Conservation (phyloP, 2,797 vertebrate species). For the Petrocephalus schoutedeni region DNA sequence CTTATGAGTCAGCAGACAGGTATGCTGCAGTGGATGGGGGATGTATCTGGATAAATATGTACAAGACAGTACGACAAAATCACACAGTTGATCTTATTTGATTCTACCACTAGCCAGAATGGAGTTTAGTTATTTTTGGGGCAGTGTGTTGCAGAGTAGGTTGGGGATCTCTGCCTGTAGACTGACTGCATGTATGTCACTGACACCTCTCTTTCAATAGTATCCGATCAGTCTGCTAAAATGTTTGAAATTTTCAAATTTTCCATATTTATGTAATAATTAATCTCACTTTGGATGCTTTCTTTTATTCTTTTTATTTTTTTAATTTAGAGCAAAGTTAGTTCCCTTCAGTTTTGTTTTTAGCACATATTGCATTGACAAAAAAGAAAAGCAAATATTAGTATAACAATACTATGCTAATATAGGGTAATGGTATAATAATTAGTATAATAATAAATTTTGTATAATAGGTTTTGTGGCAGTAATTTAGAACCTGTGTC, state of each 20-base stretch:
- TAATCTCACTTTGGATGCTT: neutral
- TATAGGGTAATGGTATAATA: neutral
- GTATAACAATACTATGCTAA: neutral
- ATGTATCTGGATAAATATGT: neutral
- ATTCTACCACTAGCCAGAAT: neutral
- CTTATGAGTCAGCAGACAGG: conserved; percentile 72
- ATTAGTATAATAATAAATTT: conserved; percentile 12
- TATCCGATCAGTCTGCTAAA: neutral
- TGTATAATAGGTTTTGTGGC: neutral
- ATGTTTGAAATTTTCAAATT: neutral
- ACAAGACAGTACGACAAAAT: neutral
- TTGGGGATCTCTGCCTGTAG: neutral
- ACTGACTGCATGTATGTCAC: neutral
- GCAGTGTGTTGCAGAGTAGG: neutral
- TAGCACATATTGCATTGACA: neutral
- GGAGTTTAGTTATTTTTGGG: neutral
- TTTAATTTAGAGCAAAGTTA: neutral
- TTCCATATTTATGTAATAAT: neutral
- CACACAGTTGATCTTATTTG: neutral
- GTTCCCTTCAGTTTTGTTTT: neutral
- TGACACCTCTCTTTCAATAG: neutral
- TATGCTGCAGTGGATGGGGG: conserved; percentile 28
- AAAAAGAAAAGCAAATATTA: neutral
- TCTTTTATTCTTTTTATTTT: neutral
- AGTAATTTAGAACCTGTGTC: neutral